These are phyloP conservation scores for Drosophila rellima DNA, from an alignment of 2,888 invertebrate genomes.

Conservation along the genomic window DNA sequence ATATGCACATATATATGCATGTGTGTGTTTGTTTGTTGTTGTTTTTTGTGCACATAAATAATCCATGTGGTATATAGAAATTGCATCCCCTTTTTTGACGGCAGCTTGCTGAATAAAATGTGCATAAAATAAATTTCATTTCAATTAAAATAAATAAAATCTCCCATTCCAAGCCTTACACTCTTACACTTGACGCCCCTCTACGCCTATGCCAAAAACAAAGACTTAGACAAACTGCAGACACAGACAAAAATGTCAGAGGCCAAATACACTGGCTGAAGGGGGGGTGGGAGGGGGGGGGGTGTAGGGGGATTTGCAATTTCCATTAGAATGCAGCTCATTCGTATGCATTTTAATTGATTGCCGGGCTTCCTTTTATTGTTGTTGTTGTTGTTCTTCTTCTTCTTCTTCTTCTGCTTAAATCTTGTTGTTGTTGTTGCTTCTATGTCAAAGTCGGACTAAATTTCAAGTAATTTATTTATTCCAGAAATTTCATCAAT, in stretches of 20 bases:
- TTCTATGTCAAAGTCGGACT: slow-evolving; percentile 5
- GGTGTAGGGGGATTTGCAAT: not conserved
- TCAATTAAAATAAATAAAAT: slow-evolving; percentile 80
- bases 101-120: slow-evolving; percentile 69
- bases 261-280: not conserved
- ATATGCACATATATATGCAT: slow-evolving; percentile 12
- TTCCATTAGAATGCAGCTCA: slow-evolving; percentile 48
- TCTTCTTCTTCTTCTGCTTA: not conserved
- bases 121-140: slow-evolving; percentile 80
- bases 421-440: slow-evolving; percentile 1
- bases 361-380: slow-evolving; percentile 57
- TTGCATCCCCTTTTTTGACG: slow-evolving; percentile 49
- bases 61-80: slow-evolving; percentile 69
- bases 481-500: slow-evolving; percentile 39
- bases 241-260: slow-evolving; percentile 28
- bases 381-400: not conserved
- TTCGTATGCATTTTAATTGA: slow-evolving; percentile 74
- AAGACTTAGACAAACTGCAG: slow-evolving; percentile 61
- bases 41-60: slow-evolving; percentile 52
- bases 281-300: too few relatives aligned
- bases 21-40: slow-evolving; percentile 17
- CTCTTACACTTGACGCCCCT: too few relatives aligned
- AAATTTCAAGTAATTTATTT: slow-evolving; percentile 50
- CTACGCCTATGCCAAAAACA: slow-evolving; percentile 47
- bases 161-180: not conserved